These are phyloP conservation scores for Saguinus midas DNA, from an alignment of 2,113 vertebrate genomes.

Conservation along the genomic window DNA sequence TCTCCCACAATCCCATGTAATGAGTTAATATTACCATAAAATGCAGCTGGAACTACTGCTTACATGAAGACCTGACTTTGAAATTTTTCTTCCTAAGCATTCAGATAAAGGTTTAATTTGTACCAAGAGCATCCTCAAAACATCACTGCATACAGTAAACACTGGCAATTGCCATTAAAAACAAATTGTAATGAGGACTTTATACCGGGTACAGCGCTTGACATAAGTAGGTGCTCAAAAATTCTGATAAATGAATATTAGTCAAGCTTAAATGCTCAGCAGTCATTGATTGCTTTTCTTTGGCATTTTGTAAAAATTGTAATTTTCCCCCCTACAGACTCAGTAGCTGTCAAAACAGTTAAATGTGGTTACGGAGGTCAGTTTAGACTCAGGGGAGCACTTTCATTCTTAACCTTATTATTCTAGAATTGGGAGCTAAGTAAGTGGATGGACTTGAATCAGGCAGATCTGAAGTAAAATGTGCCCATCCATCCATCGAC, in stretches of 20 bases:
- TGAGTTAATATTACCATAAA: not conserved
- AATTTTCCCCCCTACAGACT: not conserved
- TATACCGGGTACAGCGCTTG: not conserved
- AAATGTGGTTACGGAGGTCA: not conserved
- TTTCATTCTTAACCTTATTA: constrained; percentile 18
- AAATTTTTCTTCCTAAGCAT: not conserved
- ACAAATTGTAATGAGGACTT: not conserved
- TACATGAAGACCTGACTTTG: not conserved
- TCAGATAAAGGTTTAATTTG: not conserved
- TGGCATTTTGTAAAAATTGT: not conserved
- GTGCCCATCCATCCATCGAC: not conserved
- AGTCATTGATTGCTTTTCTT: not conserved
- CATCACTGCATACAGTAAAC: not conserved
- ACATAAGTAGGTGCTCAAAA: not conserved
- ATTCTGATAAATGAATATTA: not conserved
- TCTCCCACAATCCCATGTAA: not conserved
- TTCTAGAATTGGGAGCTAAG: not conserved
- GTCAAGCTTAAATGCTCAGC: not conserved
- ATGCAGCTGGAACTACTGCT: not conserved
- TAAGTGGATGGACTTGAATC: not conserved
- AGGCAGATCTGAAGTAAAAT: not conserved
- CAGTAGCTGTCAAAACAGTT: not conserved
- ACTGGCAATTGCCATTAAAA: not conserved
- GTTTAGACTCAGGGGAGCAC: not conserved
- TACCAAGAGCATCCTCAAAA: not conserved